These are phyloP conservation scores for Eulemur macaco DNA, from an alignment of 2,113 vertebrate species.

Conservation along the genomic window DNA sequence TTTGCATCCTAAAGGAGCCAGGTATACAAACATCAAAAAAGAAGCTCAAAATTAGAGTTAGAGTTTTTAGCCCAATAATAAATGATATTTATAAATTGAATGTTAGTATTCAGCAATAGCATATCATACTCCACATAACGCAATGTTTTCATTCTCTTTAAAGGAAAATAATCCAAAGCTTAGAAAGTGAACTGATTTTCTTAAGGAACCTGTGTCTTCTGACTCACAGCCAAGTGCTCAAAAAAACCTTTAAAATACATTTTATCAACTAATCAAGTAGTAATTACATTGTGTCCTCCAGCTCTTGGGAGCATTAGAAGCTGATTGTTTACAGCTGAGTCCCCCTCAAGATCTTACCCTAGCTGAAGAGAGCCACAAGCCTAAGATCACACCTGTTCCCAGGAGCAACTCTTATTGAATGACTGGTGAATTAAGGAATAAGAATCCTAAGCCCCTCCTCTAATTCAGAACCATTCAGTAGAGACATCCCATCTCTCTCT, in stretches of 20 bases:
- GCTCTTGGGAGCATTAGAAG: background rate
- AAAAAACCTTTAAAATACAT: background rate
- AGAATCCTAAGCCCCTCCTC: background rate
- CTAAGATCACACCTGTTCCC: background rate
- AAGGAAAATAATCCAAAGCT: background rate
- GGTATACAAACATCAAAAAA: background rate
- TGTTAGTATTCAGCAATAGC: background rate
- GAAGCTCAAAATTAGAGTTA: background rate
- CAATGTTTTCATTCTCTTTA: background rate
- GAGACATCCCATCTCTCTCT: background rate
- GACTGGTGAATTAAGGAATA: background rate
- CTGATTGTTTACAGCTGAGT: background rate
- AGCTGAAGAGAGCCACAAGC: background rate
- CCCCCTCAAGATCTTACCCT: background rate
- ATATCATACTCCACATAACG: background rate
- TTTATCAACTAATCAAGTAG: background rate
- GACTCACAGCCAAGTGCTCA: background rate
- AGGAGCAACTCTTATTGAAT: background rate
- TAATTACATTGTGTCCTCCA: background rate
- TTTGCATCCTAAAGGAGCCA: background rate
- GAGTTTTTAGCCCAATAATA: background rate
- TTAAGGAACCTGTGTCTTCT: background rate
- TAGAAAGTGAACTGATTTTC: background rate
- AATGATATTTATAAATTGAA: background rate
- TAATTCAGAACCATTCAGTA: background rate